A percentile compares a stretch with the other conserved stretches of the same genome.
phyloP scores from a whole-genome alignment of 2,797 vertebrate species.

The Tauraco hartlaubi region DNA sequence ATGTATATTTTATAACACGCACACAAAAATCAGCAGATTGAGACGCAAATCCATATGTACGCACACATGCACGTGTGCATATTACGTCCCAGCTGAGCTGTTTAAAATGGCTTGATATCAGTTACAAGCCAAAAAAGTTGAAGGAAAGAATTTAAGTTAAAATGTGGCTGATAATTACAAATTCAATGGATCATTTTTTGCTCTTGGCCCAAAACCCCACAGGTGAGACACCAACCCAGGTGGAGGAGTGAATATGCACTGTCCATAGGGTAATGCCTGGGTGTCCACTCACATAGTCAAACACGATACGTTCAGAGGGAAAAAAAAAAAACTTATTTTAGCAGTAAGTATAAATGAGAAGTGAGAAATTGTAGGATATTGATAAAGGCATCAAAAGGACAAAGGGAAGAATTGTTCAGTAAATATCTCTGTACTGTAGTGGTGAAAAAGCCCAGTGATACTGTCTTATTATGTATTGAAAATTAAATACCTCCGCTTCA shows the following conservation, averaged over 20 bases:
- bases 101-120: background rate
- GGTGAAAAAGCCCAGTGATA: background rate
- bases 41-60: background rate
- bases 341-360: background rate
- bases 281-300: background rate
- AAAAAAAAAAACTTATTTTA: background rate
- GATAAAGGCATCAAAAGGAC: background rate
- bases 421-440: background rate
- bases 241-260: background rate
- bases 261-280: background rate
- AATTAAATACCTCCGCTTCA: conserved; percentile 1
- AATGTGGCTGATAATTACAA: background rate
- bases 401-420: background rate
- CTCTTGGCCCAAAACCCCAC: background rate
- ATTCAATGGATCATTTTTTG: background rate
- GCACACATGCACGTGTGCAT: accelerated
- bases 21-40: background rate
- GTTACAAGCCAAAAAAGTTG: background rate
- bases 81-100: accelerated
- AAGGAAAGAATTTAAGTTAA: background rate
- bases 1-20: background rate
- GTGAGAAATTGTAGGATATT: background rate
- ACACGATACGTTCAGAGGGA: accelerated
- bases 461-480: background rate
- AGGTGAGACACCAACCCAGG: background rate